Evolutionary conservation across 2,113 vertebrate genomes (phyloP).

Genomic region (Bostrychus sinensis): DNA sequence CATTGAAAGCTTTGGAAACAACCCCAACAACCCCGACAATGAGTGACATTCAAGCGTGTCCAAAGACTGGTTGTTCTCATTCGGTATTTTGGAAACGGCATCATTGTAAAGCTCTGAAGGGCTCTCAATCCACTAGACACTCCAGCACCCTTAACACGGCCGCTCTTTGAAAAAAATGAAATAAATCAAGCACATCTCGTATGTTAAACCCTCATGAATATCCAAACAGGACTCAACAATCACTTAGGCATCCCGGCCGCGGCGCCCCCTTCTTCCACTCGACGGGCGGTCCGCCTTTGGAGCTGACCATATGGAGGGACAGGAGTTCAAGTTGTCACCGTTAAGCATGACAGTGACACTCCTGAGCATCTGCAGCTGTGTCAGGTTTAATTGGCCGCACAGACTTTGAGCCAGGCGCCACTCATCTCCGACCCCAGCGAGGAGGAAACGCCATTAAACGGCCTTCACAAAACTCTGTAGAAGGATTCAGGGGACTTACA

Average conservation of each 20-base stretch:
- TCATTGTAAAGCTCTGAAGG: slow-evolving; percentile 34
- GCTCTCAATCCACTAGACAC: slow-evolving; percentile 28
- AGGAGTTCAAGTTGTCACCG: slow-evolving; percentile 22
- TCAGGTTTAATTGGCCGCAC: slow-evolving; percentile 45
- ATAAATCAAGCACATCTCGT: slow-evolving; percentile 40
- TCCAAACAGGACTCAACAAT: slow-evolving; percentile 34
- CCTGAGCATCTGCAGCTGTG: slow-evolving; percentile 52
- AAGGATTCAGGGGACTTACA: slow-evolving; percentile 23
- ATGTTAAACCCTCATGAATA: slow-evolving; percentile 50
- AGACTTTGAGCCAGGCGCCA: slow-evolving; percentile 41
- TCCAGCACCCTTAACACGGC: slow-evolving; percentile 26
- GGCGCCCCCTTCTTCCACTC: slow-evolving; percentile 22
- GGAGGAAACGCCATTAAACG: slow-evolving; percentile 38
- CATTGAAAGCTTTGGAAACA: slow-evolving; percentile 13
- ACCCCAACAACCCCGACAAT: slow-evolving; percentile 14
- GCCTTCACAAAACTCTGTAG: slow-evolving; percentile 57
- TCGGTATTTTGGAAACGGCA: slow-evolving; percentile 25
- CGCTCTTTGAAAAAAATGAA: slow-evolving; percentile 26
- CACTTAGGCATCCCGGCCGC: slow-evolving; percentile 27
- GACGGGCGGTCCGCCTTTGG: slow-evolving; percentile 36
- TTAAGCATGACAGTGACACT: slow-evolving; percentile 21
- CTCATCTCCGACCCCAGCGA: slow-evolving; percentile 48
- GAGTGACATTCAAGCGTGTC: slow-evolving; percentile 20
- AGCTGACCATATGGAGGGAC: slow-evolving; percentile 41
- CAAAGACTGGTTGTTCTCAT: slow-evolving; percentile 6